A percentile compares a stretch with the other conserved stretches of the same genome.
Evolutionary conservation across 2,888 invertebrate genomes (phyloP).

Genomic region (Mamestra brassicae): DNA sequence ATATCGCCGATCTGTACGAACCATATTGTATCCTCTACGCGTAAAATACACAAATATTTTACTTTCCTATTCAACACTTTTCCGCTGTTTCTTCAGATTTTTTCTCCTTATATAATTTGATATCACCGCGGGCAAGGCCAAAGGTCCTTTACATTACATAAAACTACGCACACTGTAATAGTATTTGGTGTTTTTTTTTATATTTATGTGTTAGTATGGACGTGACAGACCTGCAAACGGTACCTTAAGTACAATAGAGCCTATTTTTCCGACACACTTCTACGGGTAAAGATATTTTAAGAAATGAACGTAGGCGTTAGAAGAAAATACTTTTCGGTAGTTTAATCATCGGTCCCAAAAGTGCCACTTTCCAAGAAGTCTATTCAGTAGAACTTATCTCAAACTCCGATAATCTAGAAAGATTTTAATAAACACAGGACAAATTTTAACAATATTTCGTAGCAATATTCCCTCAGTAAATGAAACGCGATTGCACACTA

Average conservation of each 20-base stretch:
- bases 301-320: constrained; percentile 28
- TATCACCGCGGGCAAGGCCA: constrained; percentile 55
- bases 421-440: constrained; percentile 51
- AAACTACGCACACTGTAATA: constrained; percentile 56
- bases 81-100: constrained; percentile 35
- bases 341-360: constrained; percentile 30
- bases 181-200: constrained; percentile 59
- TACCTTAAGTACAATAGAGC: constrained; percentile 31
- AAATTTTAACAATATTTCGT: constrained; percentile 9
- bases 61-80: constrained; percentile 52
- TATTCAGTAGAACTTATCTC: constrained; percentile 36
- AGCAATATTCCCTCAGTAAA: constrained; percentile 53
- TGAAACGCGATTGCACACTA: constrained; percentile 66
- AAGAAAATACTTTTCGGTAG: constrained; percentile 13
- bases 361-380: constrained; percentile 21
- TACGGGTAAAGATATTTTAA: constrained; percentile 12
- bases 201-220: constrained; percentile 49
- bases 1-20: constrained; percentile 31
- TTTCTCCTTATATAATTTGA: constrained; percentile 56
- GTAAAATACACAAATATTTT: constrained; percentile 56
- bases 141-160: constrained; percentile 58
- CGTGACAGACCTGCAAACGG: constrained; percentile 49
- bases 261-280: constrained; percentile 10
- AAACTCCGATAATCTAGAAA: constrained; percentile 45
- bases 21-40: constrained; percentile 31